These are phyloP conservation scores for Corythaixoides concolor DNA, from an alignment of 2,113 vertebrate species.

Conservation along the genomic window DNA sequence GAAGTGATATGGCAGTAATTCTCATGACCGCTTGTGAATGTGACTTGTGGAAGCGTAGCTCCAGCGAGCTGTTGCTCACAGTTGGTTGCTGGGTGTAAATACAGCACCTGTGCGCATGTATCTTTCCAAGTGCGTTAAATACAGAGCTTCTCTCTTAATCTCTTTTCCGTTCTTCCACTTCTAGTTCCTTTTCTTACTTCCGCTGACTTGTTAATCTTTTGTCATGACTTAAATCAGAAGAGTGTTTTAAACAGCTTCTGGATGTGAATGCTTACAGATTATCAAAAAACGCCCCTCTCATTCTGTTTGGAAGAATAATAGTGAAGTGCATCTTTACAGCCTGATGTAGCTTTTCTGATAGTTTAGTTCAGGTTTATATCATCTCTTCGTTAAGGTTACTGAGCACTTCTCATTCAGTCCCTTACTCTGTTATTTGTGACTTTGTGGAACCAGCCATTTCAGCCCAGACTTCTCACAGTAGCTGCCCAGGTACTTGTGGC, in stretches of 20 bases:
- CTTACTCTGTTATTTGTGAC: background rate
- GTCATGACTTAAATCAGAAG: background rate
- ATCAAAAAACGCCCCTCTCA: background rate
- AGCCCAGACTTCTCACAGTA: background rate
- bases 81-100: background rate
- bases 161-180: background rate
- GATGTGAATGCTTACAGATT: background rate
- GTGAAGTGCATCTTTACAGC: background rate
- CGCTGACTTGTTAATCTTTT: background rate
- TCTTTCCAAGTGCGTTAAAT: background rate
- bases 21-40: background rate
- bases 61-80: background rate
- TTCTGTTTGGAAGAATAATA: background rate
- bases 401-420: background rate
- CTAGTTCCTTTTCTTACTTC: background rate
- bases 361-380: background rate
- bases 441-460: background rate
- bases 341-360: background rate
- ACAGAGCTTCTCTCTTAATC: background rate
- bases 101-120: background rate
- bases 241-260: background rate
- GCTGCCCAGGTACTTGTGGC: background rate
- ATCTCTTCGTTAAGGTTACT: background rate
- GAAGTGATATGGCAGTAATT: background rate
- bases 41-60: background rate